Conservation (phyloP, 2,888 invertebrate genomes). For the Latrodectus elegans region DNA sequence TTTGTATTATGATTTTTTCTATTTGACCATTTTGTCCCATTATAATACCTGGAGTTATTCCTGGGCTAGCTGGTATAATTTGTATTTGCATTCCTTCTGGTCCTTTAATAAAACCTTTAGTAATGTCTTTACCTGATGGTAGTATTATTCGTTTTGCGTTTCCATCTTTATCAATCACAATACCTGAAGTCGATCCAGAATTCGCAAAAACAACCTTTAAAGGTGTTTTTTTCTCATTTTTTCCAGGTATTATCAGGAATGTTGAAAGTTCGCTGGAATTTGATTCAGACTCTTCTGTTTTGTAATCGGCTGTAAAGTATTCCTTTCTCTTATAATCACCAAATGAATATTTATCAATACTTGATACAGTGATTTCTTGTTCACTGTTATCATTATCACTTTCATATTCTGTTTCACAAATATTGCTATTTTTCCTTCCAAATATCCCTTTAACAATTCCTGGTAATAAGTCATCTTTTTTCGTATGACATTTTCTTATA, state of each 20-base stretch:
- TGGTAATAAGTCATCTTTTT: too few species aligned
- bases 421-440: neutral
- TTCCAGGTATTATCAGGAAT: too few species aligned
- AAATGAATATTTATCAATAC: neutral
- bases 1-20: neutral
- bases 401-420: neutral
- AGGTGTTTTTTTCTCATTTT: neutral
- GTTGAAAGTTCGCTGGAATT: too few species aligned
- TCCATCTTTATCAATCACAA: neutral
- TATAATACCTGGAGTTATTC: slow-evolving; percentile 6
- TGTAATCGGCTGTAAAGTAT: neutral
- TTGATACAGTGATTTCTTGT: neutral
- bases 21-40: slow-evolving; percentile 4
- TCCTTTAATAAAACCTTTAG: slow-evolving; percentile 5
- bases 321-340: slow-evolving; percentile 3
- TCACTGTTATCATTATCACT: neutral
- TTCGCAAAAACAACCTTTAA: slow-evolving; percentile 7
- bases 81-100: slow-evolving; percentile 1
- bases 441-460: too few species aligned
- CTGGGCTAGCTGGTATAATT: neutral
- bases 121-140: neutral
- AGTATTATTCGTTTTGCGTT: neutral
- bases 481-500: too few species aligned
- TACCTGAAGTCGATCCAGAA: neutral
- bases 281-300: slow-evolving; percentile 4